A percentile compares a stretch with the other conserved stretches of the same genome.
These are phyloP conservation scores for Narcine bancroftii DNA, from an alignment of 2,113 vertebrate species.

Conservation along the genomic window DNA sequence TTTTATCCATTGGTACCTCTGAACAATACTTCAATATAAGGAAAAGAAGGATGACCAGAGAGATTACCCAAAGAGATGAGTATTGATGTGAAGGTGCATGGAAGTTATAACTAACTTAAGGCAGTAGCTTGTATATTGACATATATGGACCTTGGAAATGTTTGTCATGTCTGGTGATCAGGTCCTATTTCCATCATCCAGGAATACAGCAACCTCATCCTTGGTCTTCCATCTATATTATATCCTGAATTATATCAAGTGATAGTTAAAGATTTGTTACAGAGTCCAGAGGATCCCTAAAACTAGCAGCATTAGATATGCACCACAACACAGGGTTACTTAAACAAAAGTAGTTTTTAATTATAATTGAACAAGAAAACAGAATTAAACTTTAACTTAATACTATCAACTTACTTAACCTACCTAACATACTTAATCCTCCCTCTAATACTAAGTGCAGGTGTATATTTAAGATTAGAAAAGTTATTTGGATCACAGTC, in stretches of 20 bases:
- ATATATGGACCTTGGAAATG: neutral
- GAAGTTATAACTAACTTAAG: neutral
- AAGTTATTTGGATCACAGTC: too few relatives aligned
- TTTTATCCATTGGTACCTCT: neutral
- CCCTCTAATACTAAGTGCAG: too few relatives aligned
- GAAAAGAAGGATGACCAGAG: neutral
- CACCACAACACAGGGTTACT: too few relatives aligned
- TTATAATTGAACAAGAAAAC: too few relatives aligned
- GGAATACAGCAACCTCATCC: too few relatives aligned
- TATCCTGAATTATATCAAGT: neutral
- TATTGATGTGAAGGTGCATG: neutral
- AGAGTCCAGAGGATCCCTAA: too few relatives aligned
- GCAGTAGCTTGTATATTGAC: neutral
- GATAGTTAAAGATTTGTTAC: neutral
- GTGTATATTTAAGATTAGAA: too few relatives aligned
- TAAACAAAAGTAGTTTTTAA: too few relatives aligned
- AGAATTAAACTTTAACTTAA: too few relatives aligned
- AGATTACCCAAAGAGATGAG: neutral
- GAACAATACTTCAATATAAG: neutral
- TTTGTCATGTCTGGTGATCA: neutral
- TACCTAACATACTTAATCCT: too few relatives aligned
- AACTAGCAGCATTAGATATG: too few relatives aligned
- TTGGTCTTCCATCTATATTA: neutral
- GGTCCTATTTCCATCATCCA: neutral
- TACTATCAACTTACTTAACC: too few relatives aligned